Base-by-base conservation (phyloP, 2,797 vertebrate genomes). In the Coendou prehensilis region DNA sequence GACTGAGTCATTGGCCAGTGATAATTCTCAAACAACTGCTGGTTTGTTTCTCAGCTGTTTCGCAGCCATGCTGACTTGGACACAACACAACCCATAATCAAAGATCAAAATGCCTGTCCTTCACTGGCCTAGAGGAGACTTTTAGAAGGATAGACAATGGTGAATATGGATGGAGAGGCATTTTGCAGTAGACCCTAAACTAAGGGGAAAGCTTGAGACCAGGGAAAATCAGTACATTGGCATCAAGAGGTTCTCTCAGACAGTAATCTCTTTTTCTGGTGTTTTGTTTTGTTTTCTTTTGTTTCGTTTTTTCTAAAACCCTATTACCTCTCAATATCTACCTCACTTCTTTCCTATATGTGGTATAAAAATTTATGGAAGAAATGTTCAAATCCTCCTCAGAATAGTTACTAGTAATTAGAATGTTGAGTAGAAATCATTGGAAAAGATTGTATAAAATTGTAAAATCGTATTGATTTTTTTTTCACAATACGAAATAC, bases 1-100 rank as follows among this genome's bases (percentile, higher is more conserved):
- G 79, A 81, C 93, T 97, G 96, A 97, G 94, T 96, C 95, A 97
- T 33, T 93, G 69, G 45, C 85, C 73, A 93, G 92, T 88, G 79
- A 97, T 94, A 85, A 87, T 96, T 94, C 67, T 97, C 82, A 83
- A 95, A 93, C 67, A 96, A 93, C 76, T 87, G 87, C 91, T 96
- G 80, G 50, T 94, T 96, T 96, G 45, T 93, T 95, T 94, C 94
- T 94, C 59, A 87, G 69, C 82, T 84, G 82, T 73, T 83, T 80
- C 83, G 81, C 97, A 71, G 75, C 79, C 93, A 91, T 88, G 73
- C 56, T 93, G 52, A 82, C 91, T 97, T 96, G 93, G 94, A 95
- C 41, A n/a, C 63, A 75, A n/a, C 79, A 59, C 67, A 95, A 9
- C 41, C 59, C 59, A 54, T 69, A 92, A 86, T 57, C 18, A 87